These are phyloP conservation scores for Grantiella picta DNA, from an alignment of 2,113 vertebrate species.

Conservation along the genomic window DNA sequence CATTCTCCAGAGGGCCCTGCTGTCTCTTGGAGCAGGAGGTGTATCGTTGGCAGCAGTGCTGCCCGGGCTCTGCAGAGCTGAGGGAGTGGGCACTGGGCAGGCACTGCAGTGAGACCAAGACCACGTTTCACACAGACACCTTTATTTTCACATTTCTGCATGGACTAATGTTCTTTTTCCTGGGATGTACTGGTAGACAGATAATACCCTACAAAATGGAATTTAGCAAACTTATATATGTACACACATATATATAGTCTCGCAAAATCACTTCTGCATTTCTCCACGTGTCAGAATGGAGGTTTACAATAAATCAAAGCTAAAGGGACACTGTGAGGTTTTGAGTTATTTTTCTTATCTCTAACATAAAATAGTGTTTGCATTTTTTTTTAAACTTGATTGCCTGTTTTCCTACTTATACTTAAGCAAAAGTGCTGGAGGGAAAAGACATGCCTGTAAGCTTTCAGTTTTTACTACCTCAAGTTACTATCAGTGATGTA, in stretches of 20 bases:
- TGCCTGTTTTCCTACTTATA: background rate
- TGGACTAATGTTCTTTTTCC: background rate
- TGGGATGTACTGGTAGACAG: background rate
- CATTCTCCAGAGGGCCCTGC: background rate
- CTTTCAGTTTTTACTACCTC: background rate
- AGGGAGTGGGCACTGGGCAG: fast-evolving
- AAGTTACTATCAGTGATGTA: background rate
- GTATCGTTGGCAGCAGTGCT: background rate
- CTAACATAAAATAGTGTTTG: background rate
- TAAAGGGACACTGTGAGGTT: background rate
- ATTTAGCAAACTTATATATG: background rate
- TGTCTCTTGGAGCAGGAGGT: background rate
- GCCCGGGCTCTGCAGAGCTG: background rate
- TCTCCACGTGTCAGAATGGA: background rate
- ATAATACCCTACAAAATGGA: background rate
- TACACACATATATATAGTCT: conserved; percentile 4
- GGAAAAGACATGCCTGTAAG: background rate
- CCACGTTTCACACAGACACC: background rate
- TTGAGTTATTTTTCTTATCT: background rate
- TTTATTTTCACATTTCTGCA: conserved; percentile 34
- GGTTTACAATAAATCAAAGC: background rate
- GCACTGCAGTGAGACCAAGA: background rate
- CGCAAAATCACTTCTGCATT: background rate
- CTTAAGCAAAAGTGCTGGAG: background rate
- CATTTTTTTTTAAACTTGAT: background rate